Evolutionary conservation across 2,797 vertebrate genomes (phyloP), one percentile per base, ranked within the genome.

Genomic region (Rhinichthys osculus): DNA sequence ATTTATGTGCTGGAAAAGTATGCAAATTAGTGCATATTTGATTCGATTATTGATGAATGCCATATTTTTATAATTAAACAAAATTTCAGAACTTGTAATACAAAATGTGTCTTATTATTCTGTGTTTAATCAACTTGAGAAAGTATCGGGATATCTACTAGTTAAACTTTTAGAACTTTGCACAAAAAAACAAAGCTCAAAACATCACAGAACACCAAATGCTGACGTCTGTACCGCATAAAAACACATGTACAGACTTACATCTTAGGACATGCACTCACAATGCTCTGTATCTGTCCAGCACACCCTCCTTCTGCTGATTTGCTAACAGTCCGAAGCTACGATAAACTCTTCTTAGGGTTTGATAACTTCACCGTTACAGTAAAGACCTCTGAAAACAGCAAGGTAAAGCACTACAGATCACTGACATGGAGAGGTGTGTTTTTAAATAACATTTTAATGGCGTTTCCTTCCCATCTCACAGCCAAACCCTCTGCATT

Each of bases 381-480:
- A 30, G 14, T 8, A 5, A 13, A 52, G 17, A 21, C 23, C 35
- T 78, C 38, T 10, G 77, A 40, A 50, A 35, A 23, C 76, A 3
- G n/a, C 27, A 2, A 30, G 7, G 8, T 30, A 23, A 33, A 73
- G 13, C 54, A 11, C 27, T 50, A 0, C 38, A 19, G n/a, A 64
- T 1, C 77, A 30, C 73, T 23, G 47, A 23, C 71, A 47, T 2
- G 1, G 14, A 47, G 73, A 35, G 17, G 6, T 6, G 5, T 13
- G 10, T 23, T 35, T 54, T 8, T 4, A 7, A 38, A 57, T 54
- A 54, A 35, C 50, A 14, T 13, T 38, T 14, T 57, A 69, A 84
- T 81, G n/a, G 59, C 44, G 33, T 47, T 87, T 87, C 86, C 82
- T 87, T 87, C 82, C 85, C 78, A 72, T 57, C 59, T 33, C 10